Conservation (phyloP, 2,113 vertebrate species). For the Corythornis madagascariensis region DNA sequence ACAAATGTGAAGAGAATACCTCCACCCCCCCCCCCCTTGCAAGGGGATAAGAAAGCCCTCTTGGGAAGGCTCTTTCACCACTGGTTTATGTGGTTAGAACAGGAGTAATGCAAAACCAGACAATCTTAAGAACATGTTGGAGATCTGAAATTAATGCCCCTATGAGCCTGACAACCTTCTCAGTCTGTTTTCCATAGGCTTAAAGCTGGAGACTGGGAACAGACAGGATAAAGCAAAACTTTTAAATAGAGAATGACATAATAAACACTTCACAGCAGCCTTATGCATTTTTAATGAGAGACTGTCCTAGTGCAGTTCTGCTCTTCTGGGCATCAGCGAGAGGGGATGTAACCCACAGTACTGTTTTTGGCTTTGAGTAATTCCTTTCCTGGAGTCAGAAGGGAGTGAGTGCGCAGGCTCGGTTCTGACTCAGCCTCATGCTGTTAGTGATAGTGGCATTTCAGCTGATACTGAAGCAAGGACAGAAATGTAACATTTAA, state of each 20-base stretch:
- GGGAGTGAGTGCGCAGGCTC: background rate
- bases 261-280: background rate
- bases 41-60: background rate
- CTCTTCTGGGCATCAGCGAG: background rate
- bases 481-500: constrained; percentile 32
- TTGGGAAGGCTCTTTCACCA: background rate
- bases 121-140: background rate
- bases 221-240: background rate
- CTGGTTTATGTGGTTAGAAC: background rate
- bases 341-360: background rate
- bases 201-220: background rate
- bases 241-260: background rate
- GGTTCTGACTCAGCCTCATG: constrained; percentile 33
- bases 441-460: constrained; percentile 35
- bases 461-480: background rate
- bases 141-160: background rate
- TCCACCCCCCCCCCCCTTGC: accelerated
- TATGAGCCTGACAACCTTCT: background rate
- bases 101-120: background rate
- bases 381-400: constrained; percentile 18
- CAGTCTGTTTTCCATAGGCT: background rate
- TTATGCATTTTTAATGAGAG: background rate
- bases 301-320: background rate
- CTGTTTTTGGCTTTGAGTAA: background rate
- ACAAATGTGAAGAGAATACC: background rate